These are phyloP conservation scores for Sorex fumeus DNA, from an alignment of 2,113 vertebrate species.

Conservation along the genomic window DNA sequence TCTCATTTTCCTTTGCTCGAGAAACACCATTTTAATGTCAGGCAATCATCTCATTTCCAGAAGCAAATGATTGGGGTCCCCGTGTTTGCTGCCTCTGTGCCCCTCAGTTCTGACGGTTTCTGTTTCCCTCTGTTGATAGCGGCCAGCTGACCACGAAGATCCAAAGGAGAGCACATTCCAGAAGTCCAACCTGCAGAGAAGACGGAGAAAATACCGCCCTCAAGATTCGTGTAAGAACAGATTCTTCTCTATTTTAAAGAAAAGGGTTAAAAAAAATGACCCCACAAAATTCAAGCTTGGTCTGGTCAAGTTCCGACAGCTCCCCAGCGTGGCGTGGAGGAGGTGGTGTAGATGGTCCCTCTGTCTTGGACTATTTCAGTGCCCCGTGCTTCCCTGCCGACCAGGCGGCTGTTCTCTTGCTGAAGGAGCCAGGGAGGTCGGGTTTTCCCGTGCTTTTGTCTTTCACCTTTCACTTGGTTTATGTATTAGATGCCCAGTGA, in stretches of 20 bases:
- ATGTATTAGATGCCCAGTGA: neutral
- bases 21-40: conserved; percentile 36
- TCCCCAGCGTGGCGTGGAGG: too few relatives aligned
- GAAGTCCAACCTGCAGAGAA: conserved; percentile 83
- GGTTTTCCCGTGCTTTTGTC: neutral
- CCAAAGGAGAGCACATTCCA: conserved; percentile 68
- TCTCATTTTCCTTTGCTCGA: conserved; percentile 37
- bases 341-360: too few relatives aligned
- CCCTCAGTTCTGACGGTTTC: conserved; percentile 68
- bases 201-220: conserved; percentile 81
- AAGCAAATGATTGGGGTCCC: neutral
- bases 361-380: neutral
- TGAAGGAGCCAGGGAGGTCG: neutral
- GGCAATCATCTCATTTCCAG: conserved; percentile 50
- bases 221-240: conserved; percentile 86
- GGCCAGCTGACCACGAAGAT: conserved; percentile 86
- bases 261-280: too few relatives aligned
- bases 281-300: too few relatives aligned
- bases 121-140: conserved; percentile 83
- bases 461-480: conserved; percentile 8
- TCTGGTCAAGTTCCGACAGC: too few relatives aligned
- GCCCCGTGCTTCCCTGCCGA: neutral
- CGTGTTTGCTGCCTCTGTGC: neutral
- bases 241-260: conserved; percentile 61
- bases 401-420: neutral